phyloP scores from a whole-genome alignment of 2,797 vertebrate genomes.

The Anisognathus igniventris region DNA sequence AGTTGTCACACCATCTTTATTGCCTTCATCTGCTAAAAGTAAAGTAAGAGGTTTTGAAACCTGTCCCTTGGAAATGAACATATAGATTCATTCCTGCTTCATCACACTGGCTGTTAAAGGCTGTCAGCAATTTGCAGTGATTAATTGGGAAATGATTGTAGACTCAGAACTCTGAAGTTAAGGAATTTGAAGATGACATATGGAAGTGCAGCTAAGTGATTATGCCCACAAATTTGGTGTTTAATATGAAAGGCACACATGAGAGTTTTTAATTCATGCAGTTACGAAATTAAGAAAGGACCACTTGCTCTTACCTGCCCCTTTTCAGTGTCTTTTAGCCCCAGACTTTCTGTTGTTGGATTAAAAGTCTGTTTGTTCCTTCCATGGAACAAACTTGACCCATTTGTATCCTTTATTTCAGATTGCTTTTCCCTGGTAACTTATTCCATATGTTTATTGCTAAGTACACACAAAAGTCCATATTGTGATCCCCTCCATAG shows the following conservation, averaged over 20 bases:
- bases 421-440: not conserved
- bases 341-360: not conserved
- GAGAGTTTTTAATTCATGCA: conserved; percentile 7
- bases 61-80: conserved; percentile 1
- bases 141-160: conserved; percentile 63
- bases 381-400: not conserved
- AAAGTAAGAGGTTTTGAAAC: conserved; percentile 9
- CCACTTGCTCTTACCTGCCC: conserved; percentile 2
- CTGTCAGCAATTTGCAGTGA: conserved; percentile 68
- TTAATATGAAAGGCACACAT: conserved; percentile 56
- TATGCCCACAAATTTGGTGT: conserved; percentile 56
- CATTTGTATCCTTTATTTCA: not conserved
- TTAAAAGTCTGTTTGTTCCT: not conserved
- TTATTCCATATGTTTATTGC: conserved; percentile 10
- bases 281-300: not conserved
- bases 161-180: conserved; percentile 61
- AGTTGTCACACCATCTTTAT: conserved; percentile 31
- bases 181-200: conserved; percentile 69
- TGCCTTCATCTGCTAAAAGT: conserved; percentile 38
- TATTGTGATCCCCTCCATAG: not conserved
- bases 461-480: not conserved
- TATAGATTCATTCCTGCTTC: conserved; percentile 58
- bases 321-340: not conserved
- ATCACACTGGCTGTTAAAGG: conserved; percentile 58
- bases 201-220: conserved; percentile 65